A percentile compares a stretch with the other conserved stretches of the same genome.
Evolutionary conservation across 1,140 invertebrate species (phyloP).

Genomic region (Diuraphis noxia): DNA sequence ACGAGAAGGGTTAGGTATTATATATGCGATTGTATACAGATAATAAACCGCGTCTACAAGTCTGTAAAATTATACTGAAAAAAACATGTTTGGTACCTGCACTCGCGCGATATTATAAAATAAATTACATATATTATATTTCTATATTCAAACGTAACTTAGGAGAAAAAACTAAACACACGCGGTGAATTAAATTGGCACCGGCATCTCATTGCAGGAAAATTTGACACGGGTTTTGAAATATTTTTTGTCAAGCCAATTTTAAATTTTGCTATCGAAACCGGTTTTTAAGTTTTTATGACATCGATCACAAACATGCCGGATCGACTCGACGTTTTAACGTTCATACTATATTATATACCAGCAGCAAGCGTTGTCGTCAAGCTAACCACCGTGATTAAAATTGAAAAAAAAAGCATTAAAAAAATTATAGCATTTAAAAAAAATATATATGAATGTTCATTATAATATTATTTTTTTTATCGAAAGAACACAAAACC

Average conservation of each 20-base stretch:
- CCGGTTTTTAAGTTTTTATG: background rate
- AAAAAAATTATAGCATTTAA: background rate
- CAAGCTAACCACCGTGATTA: background rate
- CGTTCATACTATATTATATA: background rate
- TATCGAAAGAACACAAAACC: background rate
- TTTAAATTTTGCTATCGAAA: background rate
- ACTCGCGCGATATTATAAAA: background rate
- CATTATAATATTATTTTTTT: background rate
- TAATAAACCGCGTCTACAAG: slow-evolving; percentile 24
- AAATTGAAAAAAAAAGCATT: background rate
- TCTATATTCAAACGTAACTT: background rate
- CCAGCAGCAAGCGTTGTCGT: background rate
- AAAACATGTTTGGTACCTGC: slow-evolving; percentile 14
- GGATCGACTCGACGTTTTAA: background rate
- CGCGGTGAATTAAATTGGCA: slow-evolving; percentile 16
- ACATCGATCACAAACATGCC: background rate
- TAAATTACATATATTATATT: background rate
- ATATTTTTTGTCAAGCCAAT: background rate
- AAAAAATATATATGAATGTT: no score
- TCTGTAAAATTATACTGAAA: slow-evolving; percentile 2
- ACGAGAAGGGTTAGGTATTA: background rate
- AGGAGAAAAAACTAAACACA: background rate
- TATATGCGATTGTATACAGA: background rate
- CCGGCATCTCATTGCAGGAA: background rate
- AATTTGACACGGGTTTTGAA: background rate